A percentile compares a stretch with the other conserved stretches of the same genome.
These are phyloP conservation scores for Eptatretus burgeri DNA, from an alignment of 2,113 vertebrate species.

Conservation along the genomic window DNA sequence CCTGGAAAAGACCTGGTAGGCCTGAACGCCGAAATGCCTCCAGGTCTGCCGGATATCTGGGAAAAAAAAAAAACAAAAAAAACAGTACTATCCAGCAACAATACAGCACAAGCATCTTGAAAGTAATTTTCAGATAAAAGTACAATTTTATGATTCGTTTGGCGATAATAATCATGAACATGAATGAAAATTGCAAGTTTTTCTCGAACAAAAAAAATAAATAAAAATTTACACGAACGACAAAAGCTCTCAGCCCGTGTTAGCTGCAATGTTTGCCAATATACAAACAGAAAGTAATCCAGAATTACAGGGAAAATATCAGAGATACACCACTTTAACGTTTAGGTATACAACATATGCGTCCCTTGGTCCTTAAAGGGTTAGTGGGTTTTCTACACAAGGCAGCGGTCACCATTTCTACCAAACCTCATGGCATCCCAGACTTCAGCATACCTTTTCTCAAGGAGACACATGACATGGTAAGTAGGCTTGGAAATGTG, in stretches of 20 bases:
- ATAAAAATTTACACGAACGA: no score
- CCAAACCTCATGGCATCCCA: not conserved
- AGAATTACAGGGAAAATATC: not conserved
- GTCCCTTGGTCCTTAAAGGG: not conserved
- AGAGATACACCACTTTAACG: not conserved
- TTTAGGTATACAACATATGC: not conserved
- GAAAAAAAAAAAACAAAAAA: not conserved
- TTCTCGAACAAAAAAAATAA: no score
- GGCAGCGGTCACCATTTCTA: not conserved
- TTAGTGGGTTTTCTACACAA: not conserved
- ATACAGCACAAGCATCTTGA: not conserved
- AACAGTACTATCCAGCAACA: not conserved
- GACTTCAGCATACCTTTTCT: slow-evolving; percentile 23
- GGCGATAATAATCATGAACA: not conserved
- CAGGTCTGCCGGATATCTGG: slow-evolving; percentile 31
- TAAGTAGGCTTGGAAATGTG: slow-evolving; percentile 41
- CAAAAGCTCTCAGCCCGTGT: no score
- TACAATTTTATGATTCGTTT: not conserved
- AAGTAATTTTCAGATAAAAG: not conserved
- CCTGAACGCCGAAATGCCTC: slow-evolving; percentile 26
- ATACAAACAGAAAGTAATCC: not conserved
- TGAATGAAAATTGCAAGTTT: not conserved
- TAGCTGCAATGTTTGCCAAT: not conserved
- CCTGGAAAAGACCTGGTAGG: slow-evolving; percentile 33
- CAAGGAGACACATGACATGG: slow-evolving; percentile 35